Evolutionary conservation across 1,140 invertebrate genomes (phyloP).

Genomic region (Ceratitis capitata): DNA sequence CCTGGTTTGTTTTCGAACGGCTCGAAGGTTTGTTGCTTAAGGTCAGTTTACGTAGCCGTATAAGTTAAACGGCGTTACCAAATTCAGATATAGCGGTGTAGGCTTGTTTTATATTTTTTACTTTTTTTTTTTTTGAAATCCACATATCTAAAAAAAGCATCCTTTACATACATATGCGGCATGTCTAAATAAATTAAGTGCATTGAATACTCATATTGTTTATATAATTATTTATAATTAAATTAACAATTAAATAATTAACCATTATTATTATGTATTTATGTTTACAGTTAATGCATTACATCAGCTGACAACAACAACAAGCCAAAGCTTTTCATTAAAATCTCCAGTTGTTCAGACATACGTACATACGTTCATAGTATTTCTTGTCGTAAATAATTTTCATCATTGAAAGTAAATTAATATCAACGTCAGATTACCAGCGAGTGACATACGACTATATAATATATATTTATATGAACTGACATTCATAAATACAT

Average conservation of each 20-base stretch:
- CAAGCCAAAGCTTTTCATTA: background rate
- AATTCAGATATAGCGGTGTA: no score
- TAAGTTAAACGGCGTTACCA: no score
- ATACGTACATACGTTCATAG: no score
- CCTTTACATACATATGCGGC: no score
- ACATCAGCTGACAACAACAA: background rate
- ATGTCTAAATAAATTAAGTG: background rate
- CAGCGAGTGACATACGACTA: background rate
- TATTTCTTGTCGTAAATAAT: background rate
- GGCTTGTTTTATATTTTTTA: no score
- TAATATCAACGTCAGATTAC: constrained; percentile 16
- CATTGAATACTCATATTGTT: background rate
- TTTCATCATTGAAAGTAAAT: constrained; percentile 34
- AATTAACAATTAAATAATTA: background rate
- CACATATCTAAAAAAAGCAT: no score
- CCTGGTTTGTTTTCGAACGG: no score
- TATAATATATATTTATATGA: background rate
- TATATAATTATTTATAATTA: background rate
- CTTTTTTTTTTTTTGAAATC: no score
- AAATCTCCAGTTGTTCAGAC: background rate
- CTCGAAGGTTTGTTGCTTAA: no score
- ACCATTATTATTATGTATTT: constrained; percentile 11
- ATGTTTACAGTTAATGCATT: background rate
- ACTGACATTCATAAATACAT: background rate
- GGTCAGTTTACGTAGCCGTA: no score